Evolutionary conservation across 2,113 vertebrate genomes (phyloP), one percentile per base, ranked within the genome.

Genomic region (Proteles cristata): DNA sequence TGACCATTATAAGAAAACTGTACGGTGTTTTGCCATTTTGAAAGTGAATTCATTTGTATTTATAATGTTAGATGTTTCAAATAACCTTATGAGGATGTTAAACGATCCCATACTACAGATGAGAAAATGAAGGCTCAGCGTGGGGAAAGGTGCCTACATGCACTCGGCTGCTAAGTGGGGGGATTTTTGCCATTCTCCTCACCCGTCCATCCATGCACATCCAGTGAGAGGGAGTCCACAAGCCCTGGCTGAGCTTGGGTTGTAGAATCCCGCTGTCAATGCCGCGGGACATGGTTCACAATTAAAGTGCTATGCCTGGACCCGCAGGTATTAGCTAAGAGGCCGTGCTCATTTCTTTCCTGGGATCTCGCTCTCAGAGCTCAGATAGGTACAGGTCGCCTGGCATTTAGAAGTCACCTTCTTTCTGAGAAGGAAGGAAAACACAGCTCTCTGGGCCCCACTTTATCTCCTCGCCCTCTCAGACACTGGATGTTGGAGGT

Each of bases 171-270:
- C 15, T 35, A 10, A n/a, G 14, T 10, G 53, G 26, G 8, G 8
- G 8, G 5, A 71, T 26, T n/a, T 45, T 74, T 21, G 26, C 74
- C 68, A 15, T 26, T 66, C 12, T 33, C 81, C n/a, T n/a, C 23
- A 7, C 17, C 16, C 2, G 35, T 58, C 63, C n/a, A 0, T 28
- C 45, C 8, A 0, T 15, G 65, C 25, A 21, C 14, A 71, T 43
- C 50, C 4, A 5, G 43, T 1, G 14, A n/a, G 43, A 63, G n/a
- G 39, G 28, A 26, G 85, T 26, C 17, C 15, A 31, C 28, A 45
- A 31, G 9, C 48, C 80, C 35, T 26, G 48, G 17, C 48, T 11
- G 12, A 71, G 33, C 39, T 53, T 4, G 23, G 86, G 58, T 50
- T 21, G 39, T 10, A 45, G 15, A 35, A 14, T 14, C 31, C n/a